Evolutionary conservation across 37 sponge, comb jelly and placozoan species (phyloP), one percentile per base, ranked within the genome.

Genomic region (Chondrilla cf. caribensis): DNA sequence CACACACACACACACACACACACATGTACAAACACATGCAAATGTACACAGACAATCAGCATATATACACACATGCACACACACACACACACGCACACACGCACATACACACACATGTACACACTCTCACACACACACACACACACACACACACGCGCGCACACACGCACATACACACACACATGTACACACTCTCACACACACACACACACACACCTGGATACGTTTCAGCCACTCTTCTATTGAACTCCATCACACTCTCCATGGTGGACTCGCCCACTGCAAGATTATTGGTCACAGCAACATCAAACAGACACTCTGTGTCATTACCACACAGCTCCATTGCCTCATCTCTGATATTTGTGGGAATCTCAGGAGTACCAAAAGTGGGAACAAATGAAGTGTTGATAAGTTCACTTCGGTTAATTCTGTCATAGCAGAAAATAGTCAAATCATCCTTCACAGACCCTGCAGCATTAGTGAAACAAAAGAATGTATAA

Each of bases 281-380:
- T 9, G 58, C 62, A 18, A 79, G 26, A 8, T 79, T 79, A 22
- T 7, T 14, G 19, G 80, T 79, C 59, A 79, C 37, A 11, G 58
- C 80, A 35, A 38, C 60, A 58, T 79, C 80, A 79, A 41, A 79
- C 32, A 79, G 21, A 8, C 80, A 79, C 24, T 79, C 62, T 79
- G 35, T 58, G 37, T 79, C 26, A 33, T 33, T 38, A 36, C 60
- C 59, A 57, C 80, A 79, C 62, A 35, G 19, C 2, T 79, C 38
- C 22, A 35, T 59, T 18, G 35, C 37, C 8, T 79, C 40, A 6
- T 21, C 58, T n/a, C 40, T 79, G n/a, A 39, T n/a, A 17, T 40
- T 43, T 39, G 2, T 9, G 2, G 43, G 36, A 28, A 62, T 62
- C 38, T 73, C 41, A 43, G 76, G 76, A n/a, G 36, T 39, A 6